Conservation (phyloP, 2,888 invertebrate genomes). For the Pristionchus exspectatus region DNA sequence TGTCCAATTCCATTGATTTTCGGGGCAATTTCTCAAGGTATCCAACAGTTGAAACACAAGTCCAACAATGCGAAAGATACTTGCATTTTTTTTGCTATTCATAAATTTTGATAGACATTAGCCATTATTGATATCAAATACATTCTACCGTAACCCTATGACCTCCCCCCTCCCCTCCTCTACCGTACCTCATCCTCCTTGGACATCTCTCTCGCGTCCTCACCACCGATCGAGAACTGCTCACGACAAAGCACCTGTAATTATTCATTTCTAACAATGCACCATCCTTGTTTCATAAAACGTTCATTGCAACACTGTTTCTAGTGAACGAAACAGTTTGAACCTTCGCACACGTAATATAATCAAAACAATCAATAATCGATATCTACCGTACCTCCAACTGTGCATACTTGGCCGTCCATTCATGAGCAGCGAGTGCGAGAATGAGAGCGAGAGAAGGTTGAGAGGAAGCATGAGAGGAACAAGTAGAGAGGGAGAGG, state of each 20-base stretch:
- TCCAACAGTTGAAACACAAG: not conserved
- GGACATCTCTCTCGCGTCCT: constrained; percentile 16
- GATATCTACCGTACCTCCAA: constrained; percentile 37
- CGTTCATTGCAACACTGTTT: no score
- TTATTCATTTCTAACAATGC: not conserved
- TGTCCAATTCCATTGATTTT: no score
- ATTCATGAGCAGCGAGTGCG: constrained; percentile 49
- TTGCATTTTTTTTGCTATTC: no score
- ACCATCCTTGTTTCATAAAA: not conserved
- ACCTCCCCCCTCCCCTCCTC: not conserved
- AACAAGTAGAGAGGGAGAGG: constrained; percentile 31
- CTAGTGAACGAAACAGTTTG: no score
- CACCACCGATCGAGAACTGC: constrained; percentile 51
- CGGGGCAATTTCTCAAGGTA: no score
- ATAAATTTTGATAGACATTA: not conserved
- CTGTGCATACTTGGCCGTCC: constrained; percentile 34
- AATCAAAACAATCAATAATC: not conserved
- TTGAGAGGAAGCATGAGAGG: not conserved
- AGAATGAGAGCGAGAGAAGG: constrained; percentile 54
- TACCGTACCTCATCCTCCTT: constrained; percentile 50
- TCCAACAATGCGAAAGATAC: not conserved
- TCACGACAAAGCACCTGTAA: constrained; percentile 46
- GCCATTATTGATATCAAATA: not conserved
- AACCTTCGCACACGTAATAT: no score
- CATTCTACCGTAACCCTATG: not conserved